Conservation (phyloP, 2,797 vertebrate species). For the Adrianichthys oophorus region DNA sequence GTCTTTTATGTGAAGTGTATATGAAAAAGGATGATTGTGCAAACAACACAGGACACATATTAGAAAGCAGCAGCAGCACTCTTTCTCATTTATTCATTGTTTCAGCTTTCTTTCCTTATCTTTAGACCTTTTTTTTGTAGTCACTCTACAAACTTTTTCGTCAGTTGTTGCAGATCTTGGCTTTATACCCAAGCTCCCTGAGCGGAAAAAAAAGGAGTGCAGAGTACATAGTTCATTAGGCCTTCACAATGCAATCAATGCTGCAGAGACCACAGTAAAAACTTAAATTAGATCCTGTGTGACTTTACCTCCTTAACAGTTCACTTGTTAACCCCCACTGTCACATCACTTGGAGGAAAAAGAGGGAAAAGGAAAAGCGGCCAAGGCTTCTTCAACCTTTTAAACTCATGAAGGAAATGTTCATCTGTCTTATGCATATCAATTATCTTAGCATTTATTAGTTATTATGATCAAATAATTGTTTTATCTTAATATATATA, state of each 20-base stretch:
- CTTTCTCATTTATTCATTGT: conserved; percentile 41
- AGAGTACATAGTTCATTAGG: conserved; percentile 73
- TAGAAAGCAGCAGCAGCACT: conserved; percentile 20
- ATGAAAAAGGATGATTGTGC: conserved; percentile 13
- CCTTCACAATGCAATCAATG: conserved; percentile 75
- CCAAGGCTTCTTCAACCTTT: conserved; percentile 39
- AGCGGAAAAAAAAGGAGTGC: conserved; percentile 50
- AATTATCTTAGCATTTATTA: no score
- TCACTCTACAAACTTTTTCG: conserved; percentile 46
- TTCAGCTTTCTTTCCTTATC: conserved; percentile 23
- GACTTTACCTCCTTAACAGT: conserved; percentile 69
- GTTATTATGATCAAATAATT: no score
- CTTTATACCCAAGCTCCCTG: conserved; percentile 51
- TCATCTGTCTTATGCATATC: neutral
- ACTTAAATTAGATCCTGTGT: conserved; percentile 77
- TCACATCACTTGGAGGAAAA: conserved; percentile 12
- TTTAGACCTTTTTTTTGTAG: conserved; percentile 31
- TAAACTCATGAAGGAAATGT: conserved; percentile 11
- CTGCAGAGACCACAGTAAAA: conserved; percentile 59
- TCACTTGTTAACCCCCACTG: conserved; percentile 54
- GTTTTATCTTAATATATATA: conserved; percentile 29
- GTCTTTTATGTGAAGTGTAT: conserved; percentile 22
- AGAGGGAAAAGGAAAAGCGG: conserved; percentile 19
- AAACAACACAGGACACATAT: conserved; percentile 21
- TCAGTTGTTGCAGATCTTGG: conserved; percentile 48